These are phyloP conservation scores for Entelurus aequoreus DNA, from an alignment of 2,113 vertebrate genomes.

Conservation along the genomic window DNA sequence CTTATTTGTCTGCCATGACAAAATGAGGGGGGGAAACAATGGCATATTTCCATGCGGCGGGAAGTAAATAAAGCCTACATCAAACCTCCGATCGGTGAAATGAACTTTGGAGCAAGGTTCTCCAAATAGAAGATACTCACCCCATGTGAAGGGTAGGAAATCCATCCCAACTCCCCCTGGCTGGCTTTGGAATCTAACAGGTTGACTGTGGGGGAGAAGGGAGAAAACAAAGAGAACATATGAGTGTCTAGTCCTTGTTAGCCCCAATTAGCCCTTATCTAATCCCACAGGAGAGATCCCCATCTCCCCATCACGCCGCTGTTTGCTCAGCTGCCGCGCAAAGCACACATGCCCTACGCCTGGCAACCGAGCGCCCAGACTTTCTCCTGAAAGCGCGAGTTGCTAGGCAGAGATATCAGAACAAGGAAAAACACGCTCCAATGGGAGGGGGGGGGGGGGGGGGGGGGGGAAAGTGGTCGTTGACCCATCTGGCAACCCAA, in stretches of 20 bases:
- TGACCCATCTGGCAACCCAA: too few species aligned
- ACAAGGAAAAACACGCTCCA: background rate
- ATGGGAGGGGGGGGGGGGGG: background rate
- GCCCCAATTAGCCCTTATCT: constrained; percentile 58
- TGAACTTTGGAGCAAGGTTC: constrained; percentile 13
- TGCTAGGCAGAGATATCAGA: constrained; percentile 5
- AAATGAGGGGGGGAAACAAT: constrained; percentile 27
- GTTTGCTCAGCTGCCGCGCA: constrained; percentile 73
- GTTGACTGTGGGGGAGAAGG: constrained; percentile 81
- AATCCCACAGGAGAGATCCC: constrained; percentile 51
- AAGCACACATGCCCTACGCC: constrained; percentile 13
- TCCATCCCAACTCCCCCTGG: constrained; percentile 98
- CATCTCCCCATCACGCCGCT: constrained; percentile 48
- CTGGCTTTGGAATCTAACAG: constrained; percentile 98
- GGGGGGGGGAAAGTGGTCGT: background rate
- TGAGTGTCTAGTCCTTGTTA: constrained; percentile 69
- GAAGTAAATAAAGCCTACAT: constrained; percentile 3
- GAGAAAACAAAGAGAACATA: constrained; percentile 61
- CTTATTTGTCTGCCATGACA: constrained; percentile 37
- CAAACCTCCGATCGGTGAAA: background rate
- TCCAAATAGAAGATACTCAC: constrained; percentile 76
- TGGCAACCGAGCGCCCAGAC: constrained; percentile 30
- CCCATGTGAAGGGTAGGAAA: constrained; percentile 95
- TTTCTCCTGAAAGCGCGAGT: constrained; percentile 26
- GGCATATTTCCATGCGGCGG: constrained; percentile 11